These are phyloP conservation scores for Leptinotarsa haldemani DNA, from an alignment of 2,888 invertebrate species.

Conservation along the genomic window DNA sequence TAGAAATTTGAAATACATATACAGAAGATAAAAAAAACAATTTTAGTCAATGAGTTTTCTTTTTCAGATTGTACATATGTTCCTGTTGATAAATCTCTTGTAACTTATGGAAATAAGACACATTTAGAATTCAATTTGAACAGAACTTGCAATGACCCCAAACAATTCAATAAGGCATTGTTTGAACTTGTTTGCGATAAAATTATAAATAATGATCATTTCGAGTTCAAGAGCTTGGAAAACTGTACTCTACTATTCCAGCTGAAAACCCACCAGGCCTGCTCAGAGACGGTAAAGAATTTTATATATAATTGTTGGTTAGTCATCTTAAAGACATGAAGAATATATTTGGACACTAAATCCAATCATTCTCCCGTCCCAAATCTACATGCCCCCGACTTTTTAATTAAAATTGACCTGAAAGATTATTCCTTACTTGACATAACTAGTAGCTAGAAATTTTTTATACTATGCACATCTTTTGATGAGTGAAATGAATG, in stretches of 20 bases:
- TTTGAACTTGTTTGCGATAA: conserved; percentile 21
- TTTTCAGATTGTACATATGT: conserved; percentile 20
- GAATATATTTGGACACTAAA: too few species aligned
- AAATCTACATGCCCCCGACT: too few species aligned
- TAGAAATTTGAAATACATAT: too few species aligned
- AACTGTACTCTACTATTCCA: conserved; percentile 19
- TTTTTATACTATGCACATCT: too few species aligned
- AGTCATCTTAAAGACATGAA: background rate
- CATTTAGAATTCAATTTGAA: conserved; percentile 18
- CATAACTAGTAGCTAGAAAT: too few species aligned
- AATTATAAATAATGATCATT: conserved; percentile 23
- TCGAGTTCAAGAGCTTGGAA: conserved; percentile 9
- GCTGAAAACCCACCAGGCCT: conserved; percentile 20
- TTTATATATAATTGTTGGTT: background rate
- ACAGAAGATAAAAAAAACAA: background rate
- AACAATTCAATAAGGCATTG: conserved; percentile 19
- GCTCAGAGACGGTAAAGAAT: background rate
- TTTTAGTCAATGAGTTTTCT: background rate
- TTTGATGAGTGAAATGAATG: too few species aligned
- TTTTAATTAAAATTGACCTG: too few species aligned
- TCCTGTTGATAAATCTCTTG: conserved; percentile 9
- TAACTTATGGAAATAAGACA: conserved; percentile 6
- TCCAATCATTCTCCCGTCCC: too few species aligned
- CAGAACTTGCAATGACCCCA: background rate
- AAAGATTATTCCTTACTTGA: too few species aligned